Conservation (phyloP, 2,888 invertebrate genomes). For the Mesochorus sp. region DNA sequence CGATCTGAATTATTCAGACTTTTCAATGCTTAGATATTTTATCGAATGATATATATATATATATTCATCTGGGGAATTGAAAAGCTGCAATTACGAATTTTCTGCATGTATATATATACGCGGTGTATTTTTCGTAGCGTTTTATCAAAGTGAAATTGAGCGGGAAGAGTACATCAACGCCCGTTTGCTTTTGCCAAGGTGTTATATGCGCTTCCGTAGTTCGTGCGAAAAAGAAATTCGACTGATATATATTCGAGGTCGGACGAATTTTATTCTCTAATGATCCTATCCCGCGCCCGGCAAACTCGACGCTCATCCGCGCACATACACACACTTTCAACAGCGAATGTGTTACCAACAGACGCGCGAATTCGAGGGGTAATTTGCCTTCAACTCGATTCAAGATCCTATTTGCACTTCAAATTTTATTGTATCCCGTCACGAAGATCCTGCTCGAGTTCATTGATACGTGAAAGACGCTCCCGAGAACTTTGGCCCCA, state of each 20-base stretch:
- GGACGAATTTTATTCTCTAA: slow-evolving; percentile 52
- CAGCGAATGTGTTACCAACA: neutral
- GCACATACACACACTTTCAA: too few relatives aligned
- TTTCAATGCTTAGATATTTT: neutral
- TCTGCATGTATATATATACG: neutral
- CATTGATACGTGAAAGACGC: slow-evolving; percentile 37
- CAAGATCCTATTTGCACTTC: slow-evolving; percentile 76
- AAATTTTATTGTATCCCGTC: slow-evolving; percentile 77
- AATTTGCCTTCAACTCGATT: slow-evolving; percentile 58
- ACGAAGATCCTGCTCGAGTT: slow-evolving; percentile 71
- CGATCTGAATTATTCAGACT: neutral
- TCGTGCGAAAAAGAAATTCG: slow-evolving; percentile 47
- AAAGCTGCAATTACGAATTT: neutral
- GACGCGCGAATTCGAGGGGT: slow-evolving; percentile 14
- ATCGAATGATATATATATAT: neutral
- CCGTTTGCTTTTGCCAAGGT: slow-evolving; percentile 20
- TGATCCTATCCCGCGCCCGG: slow-evolving; percentile 36
- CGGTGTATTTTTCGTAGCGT: neutral
- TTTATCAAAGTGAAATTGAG: slow-evolving; percentile 21
- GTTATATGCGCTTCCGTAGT: slow-evolving; percentile 30
- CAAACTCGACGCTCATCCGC: slow-evolving; percentile 22
- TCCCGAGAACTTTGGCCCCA: slow-evolving; percentile 30
- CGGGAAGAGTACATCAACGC: neutral
- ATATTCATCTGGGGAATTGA: neutral
- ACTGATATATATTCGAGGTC: slow-evolving; percentile 37